Base-by-base conservation (phyloP, 2,888 invertebrate genomes). In the Dastarcus helophoroides region DNA sequence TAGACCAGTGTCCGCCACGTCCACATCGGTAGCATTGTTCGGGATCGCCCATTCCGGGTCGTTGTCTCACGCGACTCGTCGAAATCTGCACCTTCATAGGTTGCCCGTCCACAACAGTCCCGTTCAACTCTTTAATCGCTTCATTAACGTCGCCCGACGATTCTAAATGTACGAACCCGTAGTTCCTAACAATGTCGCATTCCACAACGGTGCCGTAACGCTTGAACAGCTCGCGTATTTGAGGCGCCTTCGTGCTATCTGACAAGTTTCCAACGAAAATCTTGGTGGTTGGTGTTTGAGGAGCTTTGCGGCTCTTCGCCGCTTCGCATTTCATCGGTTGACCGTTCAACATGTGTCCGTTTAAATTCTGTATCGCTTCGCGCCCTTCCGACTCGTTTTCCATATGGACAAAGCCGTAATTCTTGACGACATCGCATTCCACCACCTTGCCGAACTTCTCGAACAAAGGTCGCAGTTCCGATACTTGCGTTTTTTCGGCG, bases 341-440 rank as follows among this genome's bases (percentile, higher is more conserved):
- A 40, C 88, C 90, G 64, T 85, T 82, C 54, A 93, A 73, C 56
- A 79, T 67, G 57, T 81, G 79, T 53, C 88, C 88, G 73, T 93
- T 89, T 57, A 93, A 68, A 63, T 76, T 73, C 64, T 83, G 81
- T 62, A 90, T 86, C 47, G 93, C 91, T 63, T 83, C 83, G 69
- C 86, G 80, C 48, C 91, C 93, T 60, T 84, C 81, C 63, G 85
- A 79, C 57, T 89, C 88, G 63, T 81, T 85, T 69, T 88, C 88
- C 90, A 90, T 93, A 67, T 93, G 93, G 65, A 97, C 93, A 73
- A 95, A 95, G 53, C 94, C 95, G 78, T 90, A 95, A 71, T 94
- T 94, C 70, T 91, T 89, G 54, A 94, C 85, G 59, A 97, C 86
- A 71, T 94, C 94, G 69, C 93, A 94, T 70, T 97, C 95, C 58